These are phyloP conservation scores for Rambutsinella grinnellia DNA, from an alignment of 2,888 invertebrate genomes.

Conservation along the genomic window DNA sequence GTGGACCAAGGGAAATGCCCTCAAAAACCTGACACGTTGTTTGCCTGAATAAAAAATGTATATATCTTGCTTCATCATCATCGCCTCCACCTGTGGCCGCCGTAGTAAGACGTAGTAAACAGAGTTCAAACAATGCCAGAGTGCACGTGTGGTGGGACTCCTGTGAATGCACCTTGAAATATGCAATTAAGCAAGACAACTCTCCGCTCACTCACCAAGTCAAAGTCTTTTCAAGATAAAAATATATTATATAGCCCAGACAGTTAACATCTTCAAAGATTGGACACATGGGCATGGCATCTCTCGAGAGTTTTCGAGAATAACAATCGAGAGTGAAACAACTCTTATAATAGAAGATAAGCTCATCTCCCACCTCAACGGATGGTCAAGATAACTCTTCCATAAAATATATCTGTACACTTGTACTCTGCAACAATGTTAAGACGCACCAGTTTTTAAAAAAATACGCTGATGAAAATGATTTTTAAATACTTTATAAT, in stretches of 20 bases:
- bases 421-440: too few species aligned
- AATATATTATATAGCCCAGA: background rate
- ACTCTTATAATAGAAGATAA: too few species aligned
- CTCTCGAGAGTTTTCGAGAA: background rate
- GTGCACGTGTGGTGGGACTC: conserved; percentile 52
- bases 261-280: too few species aligned
- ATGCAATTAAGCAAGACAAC: conserved; percentile 43
- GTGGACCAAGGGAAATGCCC: conserved; percentile 51
- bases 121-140: conserved; percentile 45
- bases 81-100: conserved; percentile 24
- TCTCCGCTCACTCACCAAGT: background rate
- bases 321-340: conserved; percentile 39
- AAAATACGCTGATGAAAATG: too few species aligned
- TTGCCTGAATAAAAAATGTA: conserved; percentile 12
- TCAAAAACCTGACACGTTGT: conserved; percentile 47
- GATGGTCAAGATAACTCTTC: too few species aligned
- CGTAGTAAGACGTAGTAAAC: conserved; percentile 53
- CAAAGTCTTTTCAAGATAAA: background rate
- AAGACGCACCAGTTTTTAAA: too few species aligned
- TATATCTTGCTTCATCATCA: conserved; percentile 40
- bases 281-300: background rate
- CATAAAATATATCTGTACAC: too few species aligned
- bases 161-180: conserved; percentile 54
- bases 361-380: too few species aligned
- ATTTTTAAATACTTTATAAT: too few species aligned